Percentiles rank a stretch among this genome's conserved stretches.
Evolutionary conservation across 2,888 invertebrate genomes (phyloP).

Genomic region (Spisula subtruncata): DNA sequence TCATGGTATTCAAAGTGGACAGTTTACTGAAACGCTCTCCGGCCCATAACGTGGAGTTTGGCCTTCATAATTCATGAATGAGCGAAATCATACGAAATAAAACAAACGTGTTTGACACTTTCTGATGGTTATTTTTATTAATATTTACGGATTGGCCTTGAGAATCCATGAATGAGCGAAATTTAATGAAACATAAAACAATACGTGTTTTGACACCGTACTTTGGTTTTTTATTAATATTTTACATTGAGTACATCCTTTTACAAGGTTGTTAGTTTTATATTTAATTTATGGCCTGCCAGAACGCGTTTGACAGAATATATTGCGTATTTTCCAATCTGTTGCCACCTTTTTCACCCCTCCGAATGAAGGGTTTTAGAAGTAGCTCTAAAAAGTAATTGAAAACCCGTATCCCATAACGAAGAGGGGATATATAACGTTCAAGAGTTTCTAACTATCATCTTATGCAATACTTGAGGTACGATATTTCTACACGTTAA

Average conservation of each 20-base stretch:
- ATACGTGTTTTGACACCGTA: not conserved
- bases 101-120: not conserved
- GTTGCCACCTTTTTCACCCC: slow-evolving; percentile 3
- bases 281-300: slow-evolving; percentile 13
- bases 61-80: not conserved
- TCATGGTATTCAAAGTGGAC: not conserved
- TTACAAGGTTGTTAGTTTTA: slow-evolving; percentile 9
- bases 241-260: slow-evolving; percentile 13
- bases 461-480: slow-evolving; percentile 43
- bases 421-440: slow-evolving; percentile 35
- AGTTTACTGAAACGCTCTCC: not conserved
- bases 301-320: not conserved
- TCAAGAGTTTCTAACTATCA: slow-evolving; percentile 37
- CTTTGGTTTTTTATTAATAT: not conserved
- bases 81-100: not conserved
- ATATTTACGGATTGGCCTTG: not conserved
- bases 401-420: slow-evolving; percentile 36
- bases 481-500: slow-evolving; percentile 61
- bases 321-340: not conserved
- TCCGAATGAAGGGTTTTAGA: not conserved
- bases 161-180: not conserved
- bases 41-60: not conserved
- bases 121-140: not conserved
- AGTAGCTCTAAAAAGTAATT: slow-evolving; percentile 15
- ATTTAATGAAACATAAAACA: not conserved